phyloP scores from a whole-genome alignment of 2,888 invertebrate genomes.

The Melinaea menophilus region DNA sequence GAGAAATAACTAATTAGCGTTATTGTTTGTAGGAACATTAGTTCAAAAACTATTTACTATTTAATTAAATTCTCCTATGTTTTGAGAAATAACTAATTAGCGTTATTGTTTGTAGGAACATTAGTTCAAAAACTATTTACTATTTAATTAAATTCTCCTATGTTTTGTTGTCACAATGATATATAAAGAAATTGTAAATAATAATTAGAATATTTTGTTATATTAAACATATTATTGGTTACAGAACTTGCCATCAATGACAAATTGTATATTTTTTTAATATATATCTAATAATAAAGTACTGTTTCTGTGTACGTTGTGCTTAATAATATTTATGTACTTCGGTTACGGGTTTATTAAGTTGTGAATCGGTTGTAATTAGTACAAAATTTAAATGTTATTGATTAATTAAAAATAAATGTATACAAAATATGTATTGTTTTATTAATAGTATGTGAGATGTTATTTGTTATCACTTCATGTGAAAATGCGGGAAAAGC shows the following conservation, averaged over 20 bases:
- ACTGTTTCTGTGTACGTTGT: not conserved
- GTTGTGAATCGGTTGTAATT: not conserved
- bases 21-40: too few species aligned
- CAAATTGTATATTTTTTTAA: not conserved
- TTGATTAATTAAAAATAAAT: not conserved
- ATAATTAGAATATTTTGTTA: not conserved
- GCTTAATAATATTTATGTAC: not conserved
- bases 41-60: too few species aligned
- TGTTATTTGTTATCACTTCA: slow-evolving; percentile 40
- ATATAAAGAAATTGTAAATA: not conserved
- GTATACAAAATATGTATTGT: not conserved
- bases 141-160: too few species aligned
- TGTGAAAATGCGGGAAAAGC: slow-evolving; percentile 76
- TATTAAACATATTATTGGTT: not conserved
- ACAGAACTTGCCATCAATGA: slow-evolving; percentile 6
- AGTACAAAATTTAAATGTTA: slow-evolving; percentile 1
- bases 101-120: too few species aligned
- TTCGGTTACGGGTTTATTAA: slow-evolving; percentile 5
- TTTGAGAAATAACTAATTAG: too few species aligned
- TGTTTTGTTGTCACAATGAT: not conserved
- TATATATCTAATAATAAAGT: not conserved
- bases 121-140: too few species aligned
- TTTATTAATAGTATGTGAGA: not conserved
- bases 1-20: too few species aligned
- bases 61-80: too few species aligned